Conservation (phyloP, 2,113 vertebrate genomes). For the Struthio camelus region DNA sequence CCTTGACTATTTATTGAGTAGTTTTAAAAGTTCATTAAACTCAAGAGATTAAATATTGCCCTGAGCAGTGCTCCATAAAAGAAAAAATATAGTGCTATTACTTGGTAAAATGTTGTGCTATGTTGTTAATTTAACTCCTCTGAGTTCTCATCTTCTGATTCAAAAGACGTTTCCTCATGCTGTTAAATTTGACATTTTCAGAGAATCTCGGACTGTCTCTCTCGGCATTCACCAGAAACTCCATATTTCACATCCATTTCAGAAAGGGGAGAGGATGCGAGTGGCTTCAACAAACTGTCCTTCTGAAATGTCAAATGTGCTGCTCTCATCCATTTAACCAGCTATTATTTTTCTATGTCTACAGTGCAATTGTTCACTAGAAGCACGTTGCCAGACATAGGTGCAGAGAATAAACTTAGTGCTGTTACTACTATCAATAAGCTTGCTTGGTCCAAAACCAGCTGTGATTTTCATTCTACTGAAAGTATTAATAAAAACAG, state of each 20-base stretch:
- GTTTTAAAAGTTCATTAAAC: constrained; percentile 85
- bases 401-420: too few relatives aligned
- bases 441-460: not conserved
- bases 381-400: not conserved
- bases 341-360: not conserved
- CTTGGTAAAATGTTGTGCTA: constrained; percentile 78
- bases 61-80: constrained; percentile 73
- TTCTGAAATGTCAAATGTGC: constrained; percentile 73
- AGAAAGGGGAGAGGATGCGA: not conserved
- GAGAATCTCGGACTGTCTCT: constrained; percentile 23
- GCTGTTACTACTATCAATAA: not conserved
- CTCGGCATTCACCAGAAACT: not conserved
- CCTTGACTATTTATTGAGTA: constrained; percentile 78
- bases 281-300: not conserved
- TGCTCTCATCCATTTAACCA: constrained; percentile 29
- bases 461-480: not conserved
- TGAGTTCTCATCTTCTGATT: constrained; percentile 70
- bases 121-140: constrained; percentile 76
- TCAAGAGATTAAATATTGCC: constrained; percentile 79
- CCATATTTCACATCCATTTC: not conserved
- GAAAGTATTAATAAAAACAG: not conserved
- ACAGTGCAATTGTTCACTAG: not conserved
- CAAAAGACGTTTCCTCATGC: constrained; percentile 66
- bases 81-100: constrained; percentile 75
- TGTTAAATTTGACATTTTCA: constrained; percentile 73